Conservation (phyloP, 2,797 vertebrate species). For the Bradypodion pumilum region DNA sequence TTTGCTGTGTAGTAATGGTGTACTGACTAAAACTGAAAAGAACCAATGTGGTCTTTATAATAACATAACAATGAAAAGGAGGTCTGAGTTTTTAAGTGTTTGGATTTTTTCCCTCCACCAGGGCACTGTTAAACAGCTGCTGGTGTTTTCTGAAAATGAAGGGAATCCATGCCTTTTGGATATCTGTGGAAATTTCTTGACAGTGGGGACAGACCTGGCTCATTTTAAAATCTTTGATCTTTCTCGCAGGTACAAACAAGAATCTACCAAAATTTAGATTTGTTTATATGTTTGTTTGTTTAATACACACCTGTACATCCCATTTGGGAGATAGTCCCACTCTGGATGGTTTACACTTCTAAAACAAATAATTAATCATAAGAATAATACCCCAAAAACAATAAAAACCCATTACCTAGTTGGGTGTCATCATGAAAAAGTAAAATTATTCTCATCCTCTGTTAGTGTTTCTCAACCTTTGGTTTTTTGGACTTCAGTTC, state of each 20-base stretch:
- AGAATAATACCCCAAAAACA: too few species aligned
- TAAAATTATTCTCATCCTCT: too few species aligned
- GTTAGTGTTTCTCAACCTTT: too few species aligned
- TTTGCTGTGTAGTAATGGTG: neutral
- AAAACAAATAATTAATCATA: too few species aligned
- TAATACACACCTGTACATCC: too few species aligned
- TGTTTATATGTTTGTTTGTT: neutral
- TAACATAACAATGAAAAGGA: neutral
- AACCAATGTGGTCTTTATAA: neutral
- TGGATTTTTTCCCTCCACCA: constrained; percentile 59
- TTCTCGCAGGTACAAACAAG: constrained; percentile 86
- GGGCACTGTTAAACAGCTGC: constrained; percentile 95
- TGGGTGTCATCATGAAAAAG: too few species aligned
- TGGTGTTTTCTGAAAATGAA: constrained; percentile 88
- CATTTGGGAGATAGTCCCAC: too few species aligned
- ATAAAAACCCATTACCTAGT: too few species aligned
- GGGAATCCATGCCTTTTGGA: constrained; percentile 88
- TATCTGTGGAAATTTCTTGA: constrained; percentile 88
- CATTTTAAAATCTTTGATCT: constrained; percentile 93
- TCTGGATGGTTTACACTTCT: too few species aligned
- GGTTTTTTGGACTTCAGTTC: too few species aligned
- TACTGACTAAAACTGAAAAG: neutral
- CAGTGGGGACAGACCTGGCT: constrained; percentile 88
- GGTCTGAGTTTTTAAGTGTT: neutral
- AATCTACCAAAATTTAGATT: neutral